phyloP scores from a whole-genome alignment of 2,113 vertebrate species.

The Collichthys lucidus region DNA sequence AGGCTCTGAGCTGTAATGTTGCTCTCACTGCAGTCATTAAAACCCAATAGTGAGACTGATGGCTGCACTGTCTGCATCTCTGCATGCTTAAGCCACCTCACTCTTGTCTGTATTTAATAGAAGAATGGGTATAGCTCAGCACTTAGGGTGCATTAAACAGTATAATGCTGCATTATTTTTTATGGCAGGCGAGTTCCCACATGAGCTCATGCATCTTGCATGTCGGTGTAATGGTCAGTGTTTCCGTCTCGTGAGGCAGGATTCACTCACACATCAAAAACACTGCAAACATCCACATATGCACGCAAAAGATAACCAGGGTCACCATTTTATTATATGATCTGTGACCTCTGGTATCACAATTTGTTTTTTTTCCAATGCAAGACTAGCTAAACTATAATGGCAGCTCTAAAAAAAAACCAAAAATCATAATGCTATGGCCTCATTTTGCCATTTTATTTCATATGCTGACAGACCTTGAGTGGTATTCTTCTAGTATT shows the following conservation, averaged over 20 bases:
- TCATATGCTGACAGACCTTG: no score
- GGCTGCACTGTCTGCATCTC: slow-evolving; percentile 54
- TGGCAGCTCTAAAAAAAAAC: no score
- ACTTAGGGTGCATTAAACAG: slow-evolving; percentile 74
- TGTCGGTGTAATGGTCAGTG: slow-evolving; percentile 36
- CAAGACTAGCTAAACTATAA: not conserved
- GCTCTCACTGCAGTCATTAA: slow-evolving; percentile 64
- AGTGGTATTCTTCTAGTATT: not conserved
- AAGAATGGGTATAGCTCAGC: slow-evolving; percentile 59
- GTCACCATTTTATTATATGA: not conserved
- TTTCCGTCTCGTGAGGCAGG: not conserved
- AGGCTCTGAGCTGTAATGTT: slow-evolving; percentile 51
- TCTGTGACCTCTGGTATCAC: not conserved
- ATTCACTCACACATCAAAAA: not conserved
- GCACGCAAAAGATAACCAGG: not conserved
- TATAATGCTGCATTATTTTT: slow-evolving; percentile 59
- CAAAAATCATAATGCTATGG: not conserved
- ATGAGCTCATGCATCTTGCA: slow-evolving; percentile 59
- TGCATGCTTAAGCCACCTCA: slow-evolving; percentile 50
- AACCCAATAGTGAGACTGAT: slow-evolving; percentile 40
- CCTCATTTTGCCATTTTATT: not conserved
- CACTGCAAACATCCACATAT: not conserved
- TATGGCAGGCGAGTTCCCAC: slow-evolving; percentile 22
- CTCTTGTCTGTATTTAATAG: slow-evolving; percentile 68
- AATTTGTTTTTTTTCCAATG: not conserved